Percentiles rank a stretch among this genome's conserved stretches.
Evolutionary conservation across 2,888 invertebrate species (phyloP).

Genomic region (Geotrupes spiniger): DNA sequence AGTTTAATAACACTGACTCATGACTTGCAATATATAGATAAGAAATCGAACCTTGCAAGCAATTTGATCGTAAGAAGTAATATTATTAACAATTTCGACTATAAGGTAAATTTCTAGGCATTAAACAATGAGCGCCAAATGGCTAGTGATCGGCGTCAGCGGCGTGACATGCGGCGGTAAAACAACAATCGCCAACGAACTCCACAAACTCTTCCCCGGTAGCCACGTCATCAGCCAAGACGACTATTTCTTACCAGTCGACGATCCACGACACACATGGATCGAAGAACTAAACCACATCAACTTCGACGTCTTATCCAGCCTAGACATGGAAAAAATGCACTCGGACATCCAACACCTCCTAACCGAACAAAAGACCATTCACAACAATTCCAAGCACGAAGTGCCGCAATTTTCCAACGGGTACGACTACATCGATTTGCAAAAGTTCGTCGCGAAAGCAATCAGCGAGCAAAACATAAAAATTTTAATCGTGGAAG

Average conservation of each 20-base stretch:
- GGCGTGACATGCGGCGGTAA: conserved; percentile 86
- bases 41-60: too few species aligned
- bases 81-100: too few species aligned
- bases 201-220: conserved; percentile 49
- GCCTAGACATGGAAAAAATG: conserved; percentile 74
- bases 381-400: neutral
- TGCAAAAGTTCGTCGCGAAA: conserved; percentile 22
- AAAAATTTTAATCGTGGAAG: conserved; percentile 69
- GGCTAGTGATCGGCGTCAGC: conserved; percentile 63
- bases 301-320: conserved; percentile 71
- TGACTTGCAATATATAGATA: too few species aligned
- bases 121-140: conserved; percentile 16
- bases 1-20: too few species aligned
- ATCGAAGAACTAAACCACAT: conserved; percentile 66
- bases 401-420: neutral
- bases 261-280: conserved; percentile 63
- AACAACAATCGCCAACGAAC: conserved; percentile 64
- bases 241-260: conserved; percentile 67
- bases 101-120: too few species aligned
- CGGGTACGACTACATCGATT: conserved; percentile 6
- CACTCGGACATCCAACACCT: conserved; percentile 53
- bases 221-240: conserved; percentile 67
- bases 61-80: too few species aligned
- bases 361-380: conserved; percentile 8
- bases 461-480: conserved; percentile 38